phyloP scores from a whole-genome alignment of 2,113 vertebrate genomes.

The Phainopepla nitens region DNA sequence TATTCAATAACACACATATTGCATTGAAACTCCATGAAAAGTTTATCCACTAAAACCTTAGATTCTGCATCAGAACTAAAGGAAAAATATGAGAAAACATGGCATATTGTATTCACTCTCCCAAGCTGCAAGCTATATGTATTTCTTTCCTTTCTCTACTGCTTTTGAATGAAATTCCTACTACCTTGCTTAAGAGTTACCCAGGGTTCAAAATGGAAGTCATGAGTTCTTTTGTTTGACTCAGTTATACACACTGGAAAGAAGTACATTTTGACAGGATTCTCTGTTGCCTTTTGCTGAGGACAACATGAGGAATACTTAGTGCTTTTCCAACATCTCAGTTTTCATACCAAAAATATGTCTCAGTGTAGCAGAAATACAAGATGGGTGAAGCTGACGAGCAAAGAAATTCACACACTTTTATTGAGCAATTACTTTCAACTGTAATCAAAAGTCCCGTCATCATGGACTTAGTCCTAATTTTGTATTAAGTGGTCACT shows the following conservation, averaged over 20 bases:
- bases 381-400: not conserved
- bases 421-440: not conserved
- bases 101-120: not conserved
- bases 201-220: not conserved
- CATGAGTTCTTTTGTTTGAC: not conserved
- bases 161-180: not conserved
- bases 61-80: not conserved
- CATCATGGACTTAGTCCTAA: not conserved
- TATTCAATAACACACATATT: not conserved
- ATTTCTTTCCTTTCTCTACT: not conserved
- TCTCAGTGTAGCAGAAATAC: not conserved
- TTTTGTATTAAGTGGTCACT: not conserved
- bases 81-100: not conserved
- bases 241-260: not conserved
- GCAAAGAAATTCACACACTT: not conserved
- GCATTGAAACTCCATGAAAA: not conserved
- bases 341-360: not conserved
- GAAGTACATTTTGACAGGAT: not conserved
- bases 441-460: not conserved
- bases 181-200: not conserved
- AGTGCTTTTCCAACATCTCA: not conserved
- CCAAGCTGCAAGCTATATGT: not conserved
- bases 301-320: not conserved
- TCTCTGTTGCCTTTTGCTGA: not conserved
- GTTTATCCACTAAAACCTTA: not conserved